A percentile compares a stretch with the other conserved stretches of the same genome.
phyloP scores from a whole-genome alignment of 2,888 invertebrate genomes.

The Sarcophaga subvicina region DNA sequence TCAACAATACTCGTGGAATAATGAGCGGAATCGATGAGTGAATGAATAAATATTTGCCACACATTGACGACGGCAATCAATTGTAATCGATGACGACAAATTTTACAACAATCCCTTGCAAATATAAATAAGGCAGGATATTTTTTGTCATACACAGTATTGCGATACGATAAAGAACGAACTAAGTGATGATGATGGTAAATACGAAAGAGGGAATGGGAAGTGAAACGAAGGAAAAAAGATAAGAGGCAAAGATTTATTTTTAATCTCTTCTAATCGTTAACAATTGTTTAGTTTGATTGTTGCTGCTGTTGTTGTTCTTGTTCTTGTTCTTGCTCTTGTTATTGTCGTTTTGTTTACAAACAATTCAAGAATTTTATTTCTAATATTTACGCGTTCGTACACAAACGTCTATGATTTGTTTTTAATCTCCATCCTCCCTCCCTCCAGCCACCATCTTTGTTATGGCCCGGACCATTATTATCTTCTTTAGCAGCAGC shows the following conservation, averaged over 20 bases:
- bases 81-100: background rate
- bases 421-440: conserved; percentile 30
- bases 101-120: conserved; percentile 32
- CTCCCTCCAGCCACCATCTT: background rate
- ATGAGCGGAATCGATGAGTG: background rate
- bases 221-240: background rate
- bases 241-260: background rate
- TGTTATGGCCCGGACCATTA: background rate
- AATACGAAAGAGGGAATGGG: background rate
- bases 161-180: no score
- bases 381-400: conserved; percentile 21
- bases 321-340: no score
- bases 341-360: background rate
- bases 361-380: conserved; percentile 42
- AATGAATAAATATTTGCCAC: conserved; percentile 56
- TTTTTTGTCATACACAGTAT: no score
- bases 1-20: background rate
- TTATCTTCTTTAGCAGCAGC: background rate
- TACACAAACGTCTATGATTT: conserved; percentile 5
- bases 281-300: conserved; percentile 15
- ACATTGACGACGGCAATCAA: conserved; percentile 35
- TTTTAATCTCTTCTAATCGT: conserved; percentile 43
- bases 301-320: background rate
- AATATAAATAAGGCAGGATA: conserved; percentile 36
- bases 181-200: no score